These are phyloP conservation scores for Apamea crenata DNA, from an alignment of 2,888 invertebrate species.

Conservation along the genomic window DNA sequence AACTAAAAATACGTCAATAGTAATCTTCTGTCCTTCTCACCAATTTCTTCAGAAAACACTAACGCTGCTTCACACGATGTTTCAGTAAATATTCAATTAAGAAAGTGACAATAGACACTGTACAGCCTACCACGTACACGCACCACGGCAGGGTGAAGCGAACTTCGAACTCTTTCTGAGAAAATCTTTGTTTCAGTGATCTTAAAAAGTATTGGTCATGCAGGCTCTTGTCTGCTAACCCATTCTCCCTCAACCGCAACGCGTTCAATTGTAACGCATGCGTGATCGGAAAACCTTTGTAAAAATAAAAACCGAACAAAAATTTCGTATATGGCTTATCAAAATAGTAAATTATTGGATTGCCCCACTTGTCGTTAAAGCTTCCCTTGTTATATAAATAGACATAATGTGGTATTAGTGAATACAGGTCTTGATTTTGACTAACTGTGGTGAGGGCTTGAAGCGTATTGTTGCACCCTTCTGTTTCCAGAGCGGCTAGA, in stretches of 20 bases:
- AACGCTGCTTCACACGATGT: constrained; percentile 12
- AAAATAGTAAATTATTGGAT: constrained; percentile 46
- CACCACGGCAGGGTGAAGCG: constrained; percentile 60
- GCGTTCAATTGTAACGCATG: constrained; percentile 24
- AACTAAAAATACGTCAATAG: too few species aligned
- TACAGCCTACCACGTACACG: constrained; percentile 52
- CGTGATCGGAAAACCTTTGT: constrained; percentile 62
- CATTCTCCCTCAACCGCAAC: constrained; percentile 54
- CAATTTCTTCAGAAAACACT: neutral
- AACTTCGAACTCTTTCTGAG: constrained; percentile 44
- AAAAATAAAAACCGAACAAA: constrained; percentile 48
- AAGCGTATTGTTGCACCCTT: constrained; percentile 53
- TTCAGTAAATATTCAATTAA: constrained; percentile 46
- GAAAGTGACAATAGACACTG: constrained; percentile 45
- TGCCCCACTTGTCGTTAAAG: constrained; percentile 58
- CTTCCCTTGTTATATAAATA: constrained; percentile 46
- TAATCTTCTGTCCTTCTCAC: too few species aligned
- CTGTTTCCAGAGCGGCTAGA: neutral
- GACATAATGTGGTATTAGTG: constrained; percentile 47
- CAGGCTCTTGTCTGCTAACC: constrained; percentile 50
- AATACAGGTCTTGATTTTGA: constrained; percentile 31
- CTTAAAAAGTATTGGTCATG: constrained; percentile 41
- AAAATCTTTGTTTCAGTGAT: constrained; percentile 44
- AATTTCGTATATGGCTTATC: constrained; percentile 41
- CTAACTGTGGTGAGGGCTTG: constrained; percentile 46